phyloP scores from a whole-genome alignment of 2,797 vertebrate genomes.

The Thaleichthys pacificus region DNA sequence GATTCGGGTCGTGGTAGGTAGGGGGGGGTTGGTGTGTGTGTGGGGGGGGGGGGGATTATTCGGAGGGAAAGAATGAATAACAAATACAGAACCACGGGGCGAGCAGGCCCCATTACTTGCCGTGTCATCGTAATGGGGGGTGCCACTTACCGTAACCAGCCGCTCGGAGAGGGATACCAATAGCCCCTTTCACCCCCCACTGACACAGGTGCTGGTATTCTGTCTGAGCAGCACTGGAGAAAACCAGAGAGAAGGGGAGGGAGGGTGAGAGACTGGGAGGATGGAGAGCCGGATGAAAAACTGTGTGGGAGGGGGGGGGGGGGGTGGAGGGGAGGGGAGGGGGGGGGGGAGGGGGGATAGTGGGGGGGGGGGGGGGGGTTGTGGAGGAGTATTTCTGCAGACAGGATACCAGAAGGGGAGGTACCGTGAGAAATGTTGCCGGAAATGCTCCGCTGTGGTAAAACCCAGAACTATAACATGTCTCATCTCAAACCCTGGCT shows the following conservation, averaged over 20 bases:
- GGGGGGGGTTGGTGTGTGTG: constrained; percentile 41
- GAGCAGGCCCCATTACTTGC: constrained; percentile 48
- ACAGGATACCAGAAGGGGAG: constrained; percentile 66
- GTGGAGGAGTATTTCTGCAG: constrained; percentile 66
- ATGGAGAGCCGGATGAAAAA: not conserved
- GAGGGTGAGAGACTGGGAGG: constrained; percentile 14
- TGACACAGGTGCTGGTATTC: constrained; percentile 64
- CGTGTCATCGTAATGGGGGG: constrained; percentile 57
- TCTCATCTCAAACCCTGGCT: constrained; percentile 72
- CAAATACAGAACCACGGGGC: constrained; percentile 50
- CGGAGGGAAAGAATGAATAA: constrained; percentile 44
- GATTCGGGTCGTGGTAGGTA: constrained; percentile 3
- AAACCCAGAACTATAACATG: constrained; percentile 63
- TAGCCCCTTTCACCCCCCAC: constrained; percentile 33
- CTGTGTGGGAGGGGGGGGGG: not conserved
- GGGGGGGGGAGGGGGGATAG: constrained; percentile 7
- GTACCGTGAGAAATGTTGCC: constrained; percentile 72
- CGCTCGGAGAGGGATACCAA: constrained; percentile 53
- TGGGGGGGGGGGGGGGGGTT: constrained; percentile 10
- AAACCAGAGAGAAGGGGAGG: constrained; percentile 50
- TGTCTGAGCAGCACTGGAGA: constrained; percentile 51
- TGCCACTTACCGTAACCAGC: constrained; percentile 73
- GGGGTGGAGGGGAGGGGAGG: constrained; percentile 14
- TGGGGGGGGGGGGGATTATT: constrained; percentile 37
- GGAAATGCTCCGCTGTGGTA: constrained; percentile 72